Evolutionary conservation across 2,888 invertebrate species (phyloP), one percentile per base, ranked within the genome.

Genomic region (Drosophila robusta): DNA sequence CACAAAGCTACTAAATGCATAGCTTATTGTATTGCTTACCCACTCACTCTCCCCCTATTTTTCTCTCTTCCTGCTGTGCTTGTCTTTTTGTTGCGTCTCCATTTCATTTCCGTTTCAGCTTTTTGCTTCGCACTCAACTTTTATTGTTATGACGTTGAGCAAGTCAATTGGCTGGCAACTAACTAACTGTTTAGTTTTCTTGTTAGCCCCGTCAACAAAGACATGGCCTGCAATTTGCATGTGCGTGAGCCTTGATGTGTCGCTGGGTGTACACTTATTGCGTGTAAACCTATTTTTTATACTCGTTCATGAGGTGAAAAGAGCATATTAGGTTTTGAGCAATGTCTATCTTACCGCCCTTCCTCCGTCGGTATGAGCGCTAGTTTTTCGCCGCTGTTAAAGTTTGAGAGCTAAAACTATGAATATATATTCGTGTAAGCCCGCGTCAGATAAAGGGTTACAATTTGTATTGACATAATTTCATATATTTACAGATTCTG

Each of bases 131-230:
- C 69, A 72, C 71, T 87, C 60, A 84, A 76, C 73, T 88, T 86
- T 88, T 89, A 84, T 86, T 84, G 88, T 88, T 89, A 78, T 88
- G 86, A 68, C 74, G 55, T 49, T 51, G 80, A 74, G 63, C 51
- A 67, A 83, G 69, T 70, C 68, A 87, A 85, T 79, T 78, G 87
- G 87, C 73, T 67, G 82, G 79, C 60, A 70, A 70, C 78, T 70
- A 86, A 86, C 83, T 86, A 88, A 84, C 85, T 78, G 65, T 70
- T 55, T 86, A 72, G 70, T 68, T 64, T 66, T 56, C 68, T 67
- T 70, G 78, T 68, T 65, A 75, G 63, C 58, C 60, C 56, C 67
- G 26, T 62, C 67, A 61, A 56, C 50, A 67, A 16, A 44, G 50
- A 67, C 73, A 67, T 60, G 56, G 56, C 41, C 56, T 74, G 52